Evolutionary conservation across 2,797 vertebrate genomes (phyloP).

Genomic region (Neosalanx taihuensis): DNA sequence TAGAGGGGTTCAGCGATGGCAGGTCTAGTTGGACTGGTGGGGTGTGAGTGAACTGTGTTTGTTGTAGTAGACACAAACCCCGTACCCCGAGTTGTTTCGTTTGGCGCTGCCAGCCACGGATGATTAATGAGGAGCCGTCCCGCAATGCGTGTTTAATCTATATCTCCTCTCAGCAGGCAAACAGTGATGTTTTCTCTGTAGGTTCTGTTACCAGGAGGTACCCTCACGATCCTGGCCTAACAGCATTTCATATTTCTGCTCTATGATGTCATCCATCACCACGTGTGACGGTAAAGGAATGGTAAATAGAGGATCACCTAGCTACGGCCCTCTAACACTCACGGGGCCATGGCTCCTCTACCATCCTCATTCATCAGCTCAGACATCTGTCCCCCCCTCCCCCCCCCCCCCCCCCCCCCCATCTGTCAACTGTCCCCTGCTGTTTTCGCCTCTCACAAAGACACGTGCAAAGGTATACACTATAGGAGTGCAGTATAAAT

Average conservation of each 20-base stretch:
- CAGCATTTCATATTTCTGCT: conserved; percentile 25
- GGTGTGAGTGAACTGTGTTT: conserved; percentile 3
- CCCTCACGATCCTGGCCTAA: conserved; percentile 20
- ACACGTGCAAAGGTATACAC: neutral
- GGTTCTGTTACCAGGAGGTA: conserved; percentile 18
- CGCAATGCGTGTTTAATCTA: neutral
- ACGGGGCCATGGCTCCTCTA: neutral
- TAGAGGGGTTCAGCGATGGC: neutral
- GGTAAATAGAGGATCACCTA: conserved; percentile 27
- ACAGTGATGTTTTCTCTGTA: conserved; percentile 10
- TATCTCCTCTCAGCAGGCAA: neutral
- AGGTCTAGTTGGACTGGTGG: neutral
- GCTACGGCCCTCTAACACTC: conserved; percentile 14
- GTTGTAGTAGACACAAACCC: conserved; percentile 8
- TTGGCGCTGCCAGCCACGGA: conserved; percentile 20
- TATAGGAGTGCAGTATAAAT: neutral
- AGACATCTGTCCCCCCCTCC: no score
- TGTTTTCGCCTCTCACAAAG: neutral
- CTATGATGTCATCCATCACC: conserved; percentile 19
- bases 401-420: no score
- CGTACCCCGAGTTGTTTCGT: conserved; percentile 7
- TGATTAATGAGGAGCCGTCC: conserved; percentile 25
- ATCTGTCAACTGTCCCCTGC: conserved; percentile 20
- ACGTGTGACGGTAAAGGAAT: neutral
- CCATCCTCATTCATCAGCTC: conserved; percentile 31